Percentiles rank a stretch among this genome's conserved stretches.
Evolutionary conservation across 2,888 invertebrate species (phyloP).

Genomic region (Caenorhabditis sulstoni): DNA sequence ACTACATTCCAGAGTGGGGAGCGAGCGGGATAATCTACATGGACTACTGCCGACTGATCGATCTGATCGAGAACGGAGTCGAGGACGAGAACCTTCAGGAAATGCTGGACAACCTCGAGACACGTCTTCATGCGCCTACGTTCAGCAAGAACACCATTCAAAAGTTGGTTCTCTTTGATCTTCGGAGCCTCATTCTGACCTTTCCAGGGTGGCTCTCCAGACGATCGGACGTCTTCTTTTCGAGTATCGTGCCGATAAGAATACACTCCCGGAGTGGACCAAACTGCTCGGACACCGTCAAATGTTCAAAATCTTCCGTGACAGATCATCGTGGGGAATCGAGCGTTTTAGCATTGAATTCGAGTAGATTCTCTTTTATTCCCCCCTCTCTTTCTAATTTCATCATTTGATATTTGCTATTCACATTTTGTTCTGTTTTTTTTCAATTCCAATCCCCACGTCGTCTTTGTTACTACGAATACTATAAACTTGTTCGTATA

Average conservation of each 20-base stretch:
- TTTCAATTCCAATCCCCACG: too few species aligned
- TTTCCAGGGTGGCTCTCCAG: conserved; percentile 52
- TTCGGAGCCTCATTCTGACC: too few species aligned
- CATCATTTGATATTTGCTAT: conserved; percentile 14
- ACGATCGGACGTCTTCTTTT: conserved; percentile 48
- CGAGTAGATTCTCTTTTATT: conserved; percentile 20
- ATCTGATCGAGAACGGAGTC: conserved; percentile 37
- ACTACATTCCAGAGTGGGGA: conserved; percentile 66
- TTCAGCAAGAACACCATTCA: conserved; percentile 41
- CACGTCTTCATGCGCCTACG: conserved; percentile 58
- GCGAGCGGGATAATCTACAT: conserved; percentile 64
- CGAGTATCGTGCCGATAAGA: conserved; percentile 44
- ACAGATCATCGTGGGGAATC: conserved; percentile 41
- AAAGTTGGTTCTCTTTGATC: conserved; percentile 20
- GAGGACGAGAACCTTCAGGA: conserved; percentile 30
- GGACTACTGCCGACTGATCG: conserved; percentile 58
- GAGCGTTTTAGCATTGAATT: conserved; percentile 50
- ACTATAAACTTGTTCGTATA: too few species aligned
- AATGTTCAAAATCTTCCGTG: conserved; percentile 52
- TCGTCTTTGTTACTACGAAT: too few species aligned
- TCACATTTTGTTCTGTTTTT: conserved; percentile 34
- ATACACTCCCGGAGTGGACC: conserved; percentile 43
- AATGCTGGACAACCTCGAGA: conserved; percentile 48
- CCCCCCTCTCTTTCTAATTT: neutral
- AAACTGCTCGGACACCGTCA: conserved; percentile 48